phyloP scores from a whole-genome alignment of 2,888 invertebrate species.

The Agrochola lychnidis region DNA sequence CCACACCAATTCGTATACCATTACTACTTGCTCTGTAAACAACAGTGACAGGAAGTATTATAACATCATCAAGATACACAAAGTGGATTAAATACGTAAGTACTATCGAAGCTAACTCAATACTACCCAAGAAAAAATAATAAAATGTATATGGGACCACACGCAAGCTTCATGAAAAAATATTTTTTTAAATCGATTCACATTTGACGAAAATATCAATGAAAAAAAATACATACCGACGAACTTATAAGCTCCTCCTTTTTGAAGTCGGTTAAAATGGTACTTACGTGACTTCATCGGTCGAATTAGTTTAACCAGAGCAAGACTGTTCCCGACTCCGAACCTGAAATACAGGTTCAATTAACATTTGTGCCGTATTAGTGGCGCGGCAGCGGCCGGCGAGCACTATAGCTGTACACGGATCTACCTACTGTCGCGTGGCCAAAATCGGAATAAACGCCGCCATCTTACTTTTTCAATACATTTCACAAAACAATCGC shows the following conservation, averaged over 20 bases:
- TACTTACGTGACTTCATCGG: conserved; percentile 83
- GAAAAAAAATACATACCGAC: background rate
- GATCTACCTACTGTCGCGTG: background rate
- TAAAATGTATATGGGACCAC: no score
- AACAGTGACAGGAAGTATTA: background rate
- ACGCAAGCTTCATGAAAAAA: no score
- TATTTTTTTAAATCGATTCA: no score
- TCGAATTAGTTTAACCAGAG: conserved; percentile 81
- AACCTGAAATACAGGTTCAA: conserved; percentile 74
- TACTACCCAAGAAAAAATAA: no score
- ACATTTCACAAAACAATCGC: no score
- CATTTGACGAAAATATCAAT: background rate
- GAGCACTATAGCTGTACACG: background rate
- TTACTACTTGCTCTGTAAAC: background rate
- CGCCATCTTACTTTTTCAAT: background rate
- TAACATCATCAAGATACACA: background rate
- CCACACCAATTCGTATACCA: background rate
- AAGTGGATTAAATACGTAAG: no score
- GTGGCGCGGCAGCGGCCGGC: background rate
- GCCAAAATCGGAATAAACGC: background rate
- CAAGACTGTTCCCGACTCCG: conserved; percentile 83
- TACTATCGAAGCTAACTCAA: no score
- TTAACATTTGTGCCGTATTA: background rate
- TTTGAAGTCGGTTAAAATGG: background rate
- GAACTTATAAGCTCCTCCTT: background rate